Evolutionary conservation across 2,797 vertebrate genomes (phyloP), one percentile per base, ranked within the genome.

Genomic region (Pampus argenteus): DNA sequence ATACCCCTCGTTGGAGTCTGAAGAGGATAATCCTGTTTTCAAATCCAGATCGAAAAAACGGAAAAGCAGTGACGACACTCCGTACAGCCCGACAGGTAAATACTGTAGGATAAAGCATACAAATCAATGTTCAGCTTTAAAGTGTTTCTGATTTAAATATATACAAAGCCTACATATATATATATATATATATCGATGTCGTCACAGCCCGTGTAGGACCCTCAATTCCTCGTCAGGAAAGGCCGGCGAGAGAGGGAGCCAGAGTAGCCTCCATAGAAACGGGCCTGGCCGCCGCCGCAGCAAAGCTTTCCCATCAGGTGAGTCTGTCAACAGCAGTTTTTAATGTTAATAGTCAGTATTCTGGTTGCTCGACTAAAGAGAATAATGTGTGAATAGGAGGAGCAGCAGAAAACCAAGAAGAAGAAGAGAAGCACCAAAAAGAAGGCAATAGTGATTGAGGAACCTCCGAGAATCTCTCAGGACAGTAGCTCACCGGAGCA

Each of bases 21-120:
- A 99, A 7, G 98, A 99, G 89, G 98, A 99, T 89, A 98, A 98
- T 89, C 98, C 98, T 1, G 95, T 99, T 48, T 99, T 99, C 94
- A 99, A 99, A 92, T 99, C 98, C 11, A 95, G 98, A 82, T 98
- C 98, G 22, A 99, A 99, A 94, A 99, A 99, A 88, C 94, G 98
- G 93, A 99, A 98, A 96, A 97, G 95, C 86, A 98, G 95, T 0
- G 98, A 99, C 1, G 98, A 99, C 76, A 98, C 97, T 72, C 98
- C 98, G 0, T 99, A 99, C 88, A 99, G 97, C 78, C 98, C 98
- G 0, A 99, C 98, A 71, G 98, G 98, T 98, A 93, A 82, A 20
- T 51, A 14, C 18, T 15, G 40, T 7, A 44, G 6, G 40, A 44
- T 18, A 3, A 44, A 0, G 9, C 26, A 9, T 23, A n/a, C n/a